Evolutionary conservation across 2,113 vertebrate species (phyloP).

Genomic region (Genyomyrus donnyi): DNA sequence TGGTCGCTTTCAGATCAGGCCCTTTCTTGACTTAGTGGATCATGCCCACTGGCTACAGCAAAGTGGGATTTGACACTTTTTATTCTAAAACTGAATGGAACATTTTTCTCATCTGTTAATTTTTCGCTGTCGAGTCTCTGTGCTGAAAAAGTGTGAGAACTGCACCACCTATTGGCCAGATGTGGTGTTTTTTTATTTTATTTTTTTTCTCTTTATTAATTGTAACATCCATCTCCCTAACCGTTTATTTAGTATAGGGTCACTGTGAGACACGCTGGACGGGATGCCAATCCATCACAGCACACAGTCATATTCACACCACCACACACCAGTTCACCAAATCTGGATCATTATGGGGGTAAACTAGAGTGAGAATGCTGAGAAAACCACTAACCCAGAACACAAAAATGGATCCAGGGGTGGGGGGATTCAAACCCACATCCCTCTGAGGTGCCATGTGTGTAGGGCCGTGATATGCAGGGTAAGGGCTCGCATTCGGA

Average conservation of each 20-base stretch:
- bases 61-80: neutral
- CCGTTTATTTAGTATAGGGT: neutral
- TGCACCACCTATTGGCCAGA: slow-evolving; percentile 21
- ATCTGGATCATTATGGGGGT: neutral
- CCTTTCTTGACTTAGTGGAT: slow-evolving; percentile 52
- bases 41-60: slow-evolving; percentile 37
- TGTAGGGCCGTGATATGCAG: neutral
- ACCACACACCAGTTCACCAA: neutral
- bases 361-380: neutral
- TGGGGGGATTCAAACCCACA: neutral
- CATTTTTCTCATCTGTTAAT: neutral
- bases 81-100: neutral
- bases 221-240: neutral
- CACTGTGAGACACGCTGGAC: neutral
- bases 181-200: neutral
- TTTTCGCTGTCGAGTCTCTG: neutral
- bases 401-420: neutral
- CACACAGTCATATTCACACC: neutral
- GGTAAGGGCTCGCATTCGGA: neutral
- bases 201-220: neutral
- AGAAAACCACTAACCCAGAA: neutral
- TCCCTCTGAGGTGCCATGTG: neutral
- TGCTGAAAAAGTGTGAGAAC: neutral
- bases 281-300: neutral
- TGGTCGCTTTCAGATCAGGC: neutral